These are phyloP conservation scores for Arvicanthis niloticus DNA, from an alignment of 2,113 vertebrate genomes.

Conservation along the genomic window DNA sequence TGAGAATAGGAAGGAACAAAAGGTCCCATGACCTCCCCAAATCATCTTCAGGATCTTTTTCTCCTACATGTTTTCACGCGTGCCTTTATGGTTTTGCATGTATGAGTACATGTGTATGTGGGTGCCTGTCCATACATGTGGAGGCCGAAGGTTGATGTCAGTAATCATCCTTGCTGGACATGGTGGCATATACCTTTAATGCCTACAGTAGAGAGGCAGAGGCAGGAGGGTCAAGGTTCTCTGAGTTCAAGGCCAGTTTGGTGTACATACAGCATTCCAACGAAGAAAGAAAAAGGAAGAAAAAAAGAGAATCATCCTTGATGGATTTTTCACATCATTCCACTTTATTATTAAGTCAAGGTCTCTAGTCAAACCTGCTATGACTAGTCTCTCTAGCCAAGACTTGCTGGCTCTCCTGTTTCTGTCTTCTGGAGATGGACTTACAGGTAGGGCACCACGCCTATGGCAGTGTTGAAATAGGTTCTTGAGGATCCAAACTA, in stretches of 20 bases:
- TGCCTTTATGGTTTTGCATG: background rate
- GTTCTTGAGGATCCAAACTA: background rate
- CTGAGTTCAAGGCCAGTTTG: background rate
- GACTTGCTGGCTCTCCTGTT: no score
- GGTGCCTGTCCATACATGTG: background rate
- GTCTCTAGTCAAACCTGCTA: background rate
- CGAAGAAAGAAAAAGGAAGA: background rate
- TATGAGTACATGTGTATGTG: background rate
- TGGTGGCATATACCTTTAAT: background rate
- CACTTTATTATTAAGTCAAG: background rate
- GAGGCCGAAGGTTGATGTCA: background rate
- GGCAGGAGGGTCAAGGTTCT: background rate
- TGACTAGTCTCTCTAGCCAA: background rate
- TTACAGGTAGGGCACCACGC: background rate
- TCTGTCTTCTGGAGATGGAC: background rate
- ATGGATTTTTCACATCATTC: background rate
- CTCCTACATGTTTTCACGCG: background rate
- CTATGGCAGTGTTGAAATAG: background rate
- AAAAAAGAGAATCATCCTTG: background rate
- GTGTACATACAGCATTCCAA: background rate
- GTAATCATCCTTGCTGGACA: background rate
- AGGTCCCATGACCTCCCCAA: background rate
- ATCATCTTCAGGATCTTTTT: background rate
- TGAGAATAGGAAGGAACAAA: background rate
- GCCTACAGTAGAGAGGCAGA: background rate